Base-by-base conservation (phyloP, 92 coral and sea anemone genomes). In the Meandrina meandrites region DNA sequence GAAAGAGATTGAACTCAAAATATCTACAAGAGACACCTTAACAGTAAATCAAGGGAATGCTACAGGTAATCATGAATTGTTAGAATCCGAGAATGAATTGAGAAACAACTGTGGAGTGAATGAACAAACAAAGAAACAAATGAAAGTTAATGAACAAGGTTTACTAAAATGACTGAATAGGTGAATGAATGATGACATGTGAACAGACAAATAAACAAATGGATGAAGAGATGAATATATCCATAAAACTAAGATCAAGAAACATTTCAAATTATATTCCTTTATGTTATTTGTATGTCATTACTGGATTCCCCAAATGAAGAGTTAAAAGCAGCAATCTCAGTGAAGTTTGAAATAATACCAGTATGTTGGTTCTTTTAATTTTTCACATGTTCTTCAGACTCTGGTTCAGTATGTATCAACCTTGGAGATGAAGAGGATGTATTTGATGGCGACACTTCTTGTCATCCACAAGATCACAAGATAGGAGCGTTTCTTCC, bases 401-500 rank as follows among this genome's bases (percentile, higher is more conserved):
- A 83, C 60, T 42, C 88, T 85, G 88, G 88, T 6, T 85, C 88
- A 60, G 82, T 76, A 21, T 85, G 64, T 45, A 85, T 85, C 9
- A 11, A 62, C 42, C 27, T 58, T 47, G 82, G 27, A 15, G 81
- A 60, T 47, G 76, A 13, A 3, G 74, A 85, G 4, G 75, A 60
- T 37, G 62, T 77, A 45, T 58, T 28, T 64, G 81, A 76, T 17
- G 66, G 57, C 28, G 75, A 40, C 31, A 24, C 76, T 1, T 3
- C 60, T 76, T 30, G 32, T 66, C 64, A 56, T 66, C 56, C 76
- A 60, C 64, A 58, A 42, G 89, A 86, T 42, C 37, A 67, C n/a
- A 71, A 79, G 79, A 84, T 68, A 64, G 81, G 69, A 42, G 91
- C 79, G 36, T 93, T 92, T 58, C 85, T 94, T 50, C 94, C 96